These are phyloP conservation scores for Synodontis membranacea DNA, from an alignment of 2,113 vertebrate genomes.

Conservation along the genomic window DNA sequence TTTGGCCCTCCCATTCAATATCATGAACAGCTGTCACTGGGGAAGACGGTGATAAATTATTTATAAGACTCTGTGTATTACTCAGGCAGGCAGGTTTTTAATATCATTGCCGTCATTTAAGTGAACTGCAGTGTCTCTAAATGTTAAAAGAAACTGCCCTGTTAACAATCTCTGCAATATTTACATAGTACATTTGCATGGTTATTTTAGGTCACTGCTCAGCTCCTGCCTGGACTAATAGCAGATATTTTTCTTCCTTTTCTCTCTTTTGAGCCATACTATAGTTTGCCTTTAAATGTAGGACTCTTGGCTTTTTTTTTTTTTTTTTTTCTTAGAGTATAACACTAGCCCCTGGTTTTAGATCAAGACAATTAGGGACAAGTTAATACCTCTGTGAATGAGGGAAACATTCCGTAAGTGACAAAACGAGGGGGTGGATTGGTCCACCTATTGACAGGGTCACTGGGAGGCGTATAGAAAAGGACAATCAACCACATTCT, in stretches of 20 bases:
- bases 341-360: not conserved
- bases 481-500: conserved; percentile 63
- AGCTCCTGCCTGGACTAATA: not conserved
- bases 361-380: conserved; percentile 21
- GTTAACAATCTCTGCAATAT: conserved; percentile 14
- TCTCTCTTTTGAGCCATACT: not conserved
- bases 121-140: not conserved
- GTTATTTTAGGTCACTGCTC: not conserved
- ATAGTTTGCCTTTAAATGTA: not conserved
- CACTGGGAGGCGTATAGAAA: conserved; percentile 47
- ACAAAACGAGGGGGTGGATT: conserved; percentile 26
- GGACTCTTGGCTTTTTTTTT: not conserved
- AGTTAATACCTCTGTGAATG: conserved; percentile 1
- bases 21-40: not conserved
- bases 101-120: not conserved
- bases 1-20: not conserved
- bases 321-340: not conserved
- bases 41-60: not conserved
- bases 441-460: conserved; percentile 37
- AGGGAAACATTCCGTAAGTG: conserved; percentile 20
- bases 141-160: conserved; percentile 7
- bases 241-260: not conserved
- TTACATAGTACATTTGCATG: conserved; percentile 39
- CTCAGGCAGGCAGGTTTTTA: not conserved
- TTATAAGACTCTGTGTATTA: conserved; percentile 21